Evolutionary conservation across 2,113 vertebrate genomes (phyloP), one percentile per base, ranked within the genome.

Genomic region (Peucedramus taeniatus): DNA sequence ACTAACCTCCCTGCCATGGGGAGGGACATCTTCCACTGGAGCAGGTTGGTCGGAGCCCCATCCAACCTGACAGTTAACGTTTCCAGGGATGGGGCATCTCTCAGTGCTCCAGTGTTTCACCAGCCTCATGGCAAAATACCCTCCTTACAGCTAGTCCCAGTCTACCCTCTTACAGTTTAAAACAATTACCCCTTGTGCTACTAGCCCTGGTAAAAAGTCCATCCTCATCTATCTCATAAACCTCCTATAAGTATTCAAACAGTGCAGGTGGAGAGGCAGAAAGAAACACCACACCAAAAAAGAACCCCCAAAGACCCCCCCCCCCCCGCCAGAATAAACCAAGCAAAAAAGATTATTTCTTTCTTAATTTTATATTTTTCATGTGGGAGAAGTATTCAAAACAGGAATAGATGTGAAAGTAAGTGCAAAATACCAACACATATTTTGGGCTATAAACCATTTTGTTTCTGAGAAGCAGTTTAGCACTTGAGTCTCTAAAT

Each of bases 371-470:
- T 39, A 1, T 77, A 10, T 56, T 87, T 87, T 75, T 65, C 11
- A 26, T 0, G 0, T 66, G 9, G 13, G 13, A 75, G 53, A 83
- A 54, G 3, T n/a, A 9, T 87, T 86, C 4, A 64, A 47, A 68
- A 68, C 24, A 15, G 7, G 8, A 70, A 23, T n/a, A 54, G 15
- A 4, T 59, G n/a, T 0, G 0, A 50, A 64, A 68, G 4, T 44
- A 75, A n/a, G 15, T 68, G 33, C 6, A 39, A 60, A 65, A 39
- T 23, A 42, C 11, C 3, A 7, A 4, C n/a, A 39, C 1, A 3
- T 54, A 13, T 61, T 91, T 71, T 63, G 9, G 5, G 5, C 24
- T 44, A 16, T 9, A 69, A 39, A 28, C 5, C 6, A 14, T 60
- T 74, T 74, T 71, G 7, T 90, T 82, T 82, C 33, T 26, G 10